Percentiles rank a stretch among this genome's conserved stretches.
Evolutionary conservation across 2,888 invertebrate genomes (phyloP).

Genomic region (Drymonia ruficornis): DNA sequence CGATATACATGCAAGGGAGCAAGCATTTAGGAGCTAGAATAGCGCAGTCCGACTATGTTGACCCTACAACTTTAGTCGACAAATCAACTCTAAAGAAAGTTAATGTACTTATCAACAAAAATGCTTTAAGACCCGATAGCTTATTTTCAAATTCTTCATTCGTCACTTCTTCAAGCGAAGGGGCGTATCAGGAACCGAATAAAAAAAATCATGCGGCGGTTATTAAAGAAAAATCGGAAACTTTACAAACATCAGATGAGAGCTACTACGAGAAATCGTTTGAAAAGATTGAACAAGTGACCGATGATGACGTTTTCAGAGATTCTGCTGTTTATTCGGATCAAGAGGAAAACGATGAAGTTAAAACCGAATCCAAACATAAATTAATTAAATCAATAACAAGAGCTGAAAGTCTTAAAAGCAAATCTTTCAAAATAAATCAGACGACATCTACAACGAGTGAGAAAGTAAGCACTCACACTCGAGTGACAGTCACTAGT

Average conservation of each 20-base stretch:
- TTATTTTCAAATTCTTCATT: slow-evolving; percentile 85
- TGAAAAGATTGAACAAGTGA: slow-evolving; percentile 89
- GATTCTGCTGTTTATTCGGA: slow-evolving; percentile 95
- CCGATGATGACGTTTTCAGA: slow-evolving; percentile 88
- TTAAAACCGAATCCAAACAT: slow-evolving; percentile 42
- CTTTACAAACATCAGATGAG: slow-evolving; percentile 77
- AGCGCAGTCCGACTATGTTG: slow-evolving; percentile 94
- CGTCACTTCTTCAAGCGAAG: slow-evolving; percentile 83
- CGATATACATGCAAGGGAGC: slow-evolving; percentile 91
- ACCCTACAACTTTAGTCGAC: slow-evolving; percentile 89
- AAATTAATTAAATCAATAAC: slow-evolving; percentile 51
- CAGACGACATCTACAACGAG: slow-evolving; percentile 51
- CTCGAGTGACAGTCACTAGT: slow-evolving; percentile 37
- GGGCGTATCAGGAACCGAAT: slow-evolving; percentile 64
- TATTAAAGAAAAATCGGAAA: slow-evolving; percentile 38
- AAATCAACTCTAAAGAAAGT: slow-evolving; percentile 77
- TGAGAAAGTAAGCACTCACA: slow-evolving; percentile 53
- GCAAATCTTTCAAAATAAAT: slow-evolving; percentile 59
- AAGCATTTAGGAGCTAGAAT: slow-evolving; percentile 94
- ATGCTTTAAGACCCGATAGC: slow-evolving; percentile 78
- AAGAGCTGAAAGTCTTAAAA: slow-evolving; percentile 62
- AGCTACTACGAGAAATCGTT: slow-evolving; percentile 91
- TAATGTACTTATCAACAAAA: slow-evolving; percentile 87
- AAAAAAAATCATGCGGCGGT: slow-evolving; percentile 24
- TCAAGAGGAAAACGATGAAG: slow-evolving; percentile 83